These are phyloP conservation scores for Sebastes schlegelii DNA, from an alignment of 2,113 vertebrate species.

Conservation along the genomic window DNA sequence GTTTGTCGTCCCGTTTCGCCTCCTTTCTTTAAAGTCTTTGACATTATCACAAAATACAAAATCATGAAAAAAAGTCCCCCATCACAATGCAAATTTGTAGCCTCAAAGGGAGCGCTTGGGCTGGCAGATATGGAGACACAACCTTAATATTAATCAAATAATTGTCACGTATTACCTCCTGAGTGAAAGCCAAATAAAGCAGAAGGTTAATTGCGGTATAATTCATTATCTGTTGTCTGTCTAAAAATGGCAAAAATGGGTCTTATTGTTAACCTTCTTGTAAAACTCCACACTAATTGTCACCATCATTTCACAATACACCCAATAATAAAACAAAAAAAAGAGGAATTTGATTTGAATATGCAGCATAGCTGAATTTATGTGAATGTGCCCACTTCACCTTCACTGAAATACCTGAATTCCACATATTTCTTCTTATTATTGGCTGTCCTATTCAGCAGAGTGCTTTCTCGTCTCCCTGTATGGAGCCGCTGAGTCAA, in stretches of 20 bases:
- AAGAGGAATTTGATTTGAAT: conserved; percentile 28
- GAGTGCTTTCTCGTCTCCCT: background rate
- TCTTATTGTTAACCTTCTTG: background rate
- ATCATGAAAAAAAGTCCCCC: background rate
- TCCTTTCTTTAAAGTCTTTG: background rate
- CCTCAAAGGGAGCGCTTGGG: background rate
- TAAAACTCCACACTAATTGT: conserved; percentile 6
- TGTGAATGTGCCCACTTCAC: conserved; percentile 2
- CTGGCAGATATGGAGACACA: background rate
- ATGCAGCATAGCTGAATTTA: background rate
- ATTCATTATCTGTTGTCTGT: conserved; percentile 27
- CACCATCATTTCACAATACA: conserved; percentile 13
- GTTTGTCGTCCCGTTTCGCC: background rate
- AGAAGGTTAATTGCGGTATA: conserved; percentile 41
- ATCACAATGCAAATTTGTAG: conserved; percentile 3
- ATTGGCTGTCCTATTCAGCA: background rate
- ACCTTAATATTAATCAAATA: conserved; percentile 25
- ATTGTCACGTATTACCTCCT: conserved; percentile 21
- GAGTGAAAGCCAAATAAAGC: conserved; percentile 34
- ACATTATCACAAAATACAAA: conserved; percentile 20
- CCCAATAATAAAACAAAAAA: conserved; percentile 3
- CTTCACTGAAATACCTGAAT: background rate
- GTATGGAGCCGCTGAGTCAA: background rate
- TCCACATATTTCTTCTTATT: background rate
- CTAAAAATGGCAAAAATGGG: conserved; percentile 1